Evolutionary conservation across 2,797 vertebrate genomes (phyloP), one percentile per base, ranked within the genome.

Genomic region (Melanotaenia trifasciata): DNA sequence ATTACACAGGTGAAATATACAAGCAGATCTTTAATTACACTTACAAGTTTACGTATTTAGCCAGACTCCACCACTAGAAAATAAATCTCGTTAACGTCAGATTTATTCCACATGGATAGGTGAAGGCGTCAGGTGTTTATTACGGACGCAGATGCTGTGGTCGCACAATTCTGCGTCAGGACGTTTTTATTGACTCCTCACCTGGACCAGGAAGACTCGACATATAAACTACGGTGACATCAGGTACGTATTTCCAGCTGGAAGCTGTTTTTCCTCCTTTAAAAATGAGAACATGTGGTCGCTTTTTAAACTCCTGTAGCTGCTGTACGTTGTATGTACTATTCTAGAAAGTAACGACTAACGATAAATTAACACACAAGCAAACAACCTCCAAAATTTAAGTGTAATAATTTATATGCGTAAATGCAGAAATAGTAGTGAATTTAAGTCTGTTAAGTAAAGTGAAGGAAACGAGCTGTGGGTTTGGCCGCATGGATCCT

Each of bases 121-220:
- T 56, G 53, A 14, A 22, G 51, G 18, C 36, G 67, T n/a, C 3
- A 0, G 35, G 5, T 28, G 56, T 57, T 57, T 58, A 45, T 33
- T 54, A 58, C 54, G 24, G 38, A 28, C 54, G 16, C 33, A 35
- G 16, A 50, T 54, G 51, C 14, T 26, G 5, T 28, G 53, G 20
- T 3, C 53, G 53, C 53, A 9, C 22, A 54, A 35, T 13, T n/a
- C 14, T 72, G 67, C 78, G 76, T 84, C 79, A 69, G 13, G 2
- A 50, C 70, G 30, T 64, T 18, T 56, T 70, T 74, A 56, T 20
- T 70, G 65, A 22, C 36, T 53, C 38, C 43, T 20, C 0, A 72
- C 33, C 69, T 61, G 78, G 45, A 80, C 20, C 74, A 78, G 80
- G 82, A 87, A 81, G 80, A 57, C 5, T 24, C 22, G 1, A 68